phyloP scores from a whole-genome alignment of 2,113 vertebrate species.

The Phoenicopterus ruber region DNA sequence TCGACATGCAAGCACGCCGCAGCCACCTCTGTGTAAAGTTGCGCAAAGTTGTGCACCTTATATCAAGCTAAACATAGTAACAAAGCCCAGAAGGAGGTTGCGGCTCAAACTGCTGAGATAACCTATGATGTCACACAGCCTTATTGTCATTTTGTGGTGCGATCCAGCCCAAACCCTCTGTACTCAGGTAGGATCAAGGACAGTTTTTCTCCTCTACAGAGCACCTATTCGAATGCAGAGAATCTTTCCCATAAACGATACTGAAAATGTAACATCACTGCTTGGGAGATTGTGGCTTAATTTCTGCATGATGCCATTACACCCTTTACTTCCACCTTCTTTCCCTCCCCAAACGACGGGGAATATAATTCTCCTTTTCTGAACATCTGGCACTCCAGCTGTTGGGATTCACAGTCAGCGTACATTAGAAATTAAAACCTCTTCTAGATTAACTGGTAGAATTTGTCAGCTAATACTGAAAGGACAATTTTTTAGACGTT shows the following conservation, averaged over 20 bases:
- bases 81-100: neutral
- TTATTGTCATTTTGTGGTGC: neutral
- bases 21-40: neutral
- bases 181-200: neutral
- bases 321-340: neutral
- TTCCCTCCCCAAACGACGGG: accelerated
- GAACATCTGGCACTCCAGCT: neutral
- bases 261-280: neutral
- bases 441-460: neutral
- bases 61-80: neutral
- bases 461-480: neutral
- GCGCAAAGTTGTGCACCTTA: too few species aligned
- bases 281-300: neutral
- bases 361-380: neutral
- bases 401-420: neutral
- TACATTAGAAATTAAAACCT: neutral
- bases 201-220: neutral
- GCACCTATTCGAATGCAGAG: neutral
- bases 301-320: neutral
- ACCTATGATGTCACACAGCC: neutral
- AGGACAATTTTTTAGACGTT: neutral
- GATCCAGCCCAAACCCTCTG: neutral
- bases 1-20: accelerated
- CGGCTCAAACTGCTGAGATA: neutral
- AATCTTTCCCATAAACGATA: neutral